Base-by-base conservation (phyloP, 2,797 vertebrate genomes). In the Acestrorhynchus altus region DNA sequence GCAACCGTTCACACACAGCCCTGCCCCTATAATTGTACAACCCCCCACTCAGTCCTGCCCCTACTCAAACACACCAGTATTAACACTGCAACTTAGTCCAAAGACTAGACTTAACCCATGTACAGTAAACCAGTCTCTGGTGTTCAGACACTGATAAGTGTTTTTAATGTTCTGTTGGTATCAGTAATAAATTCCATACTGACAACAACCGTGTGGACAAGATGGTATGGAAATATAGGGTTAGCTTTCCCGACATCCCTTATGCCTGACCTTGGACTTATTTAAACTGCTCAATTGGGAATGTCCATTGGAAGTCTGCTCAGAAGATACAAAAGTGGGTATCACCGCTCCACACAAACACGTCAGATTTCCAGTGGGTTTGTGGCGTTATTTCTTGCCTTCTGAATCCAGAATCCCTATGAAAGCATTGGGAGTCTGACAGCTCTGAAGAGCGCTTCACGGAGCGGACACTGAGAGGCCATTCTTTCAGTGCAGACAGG, bases 401-500 rank as follows among this genome's bases (percentile, higher is more conserved):
- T 20, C 63, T 65, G 63, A 46, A 65, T 8, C 20, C 22, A 28
- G 61, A 66, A 51, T 47, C 35, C 64, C 6, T 13, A 2, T 7
- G 0, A 28, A 46, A 16, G 42, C 40, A 46, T 16, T 12, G 3
- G 8, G 47, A 47, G 42, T 26, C n/a, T 65, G 20, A 28, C 16
- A 28, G 65, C 51, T 51, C 61, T 52, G 35, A 81, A 79, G 66
- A 78, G 74, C 67, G 22, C 28, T 49, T 24, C 15, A 52, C 72
- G 77, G 56, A 52, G 60, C 13, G 12, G 56, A 15, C 56, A 28
- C 13, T 60, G 81, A 57, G 54, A 69, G 56, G 40, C 20, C 71
- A 44, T 52, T 79, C 54, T 81, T 67, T 78, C 78, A 84, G 81
- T n/a, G 72, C 16, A 42, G 81, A 83, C 72, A 82, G 80, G 86